A percentile compares a stretch with the other conserved stretches of the same genome.
phyloP scores from a whole-genome alignment of 2,797 vertebrate species.

The Moxostoma hubbsi region DNA sequence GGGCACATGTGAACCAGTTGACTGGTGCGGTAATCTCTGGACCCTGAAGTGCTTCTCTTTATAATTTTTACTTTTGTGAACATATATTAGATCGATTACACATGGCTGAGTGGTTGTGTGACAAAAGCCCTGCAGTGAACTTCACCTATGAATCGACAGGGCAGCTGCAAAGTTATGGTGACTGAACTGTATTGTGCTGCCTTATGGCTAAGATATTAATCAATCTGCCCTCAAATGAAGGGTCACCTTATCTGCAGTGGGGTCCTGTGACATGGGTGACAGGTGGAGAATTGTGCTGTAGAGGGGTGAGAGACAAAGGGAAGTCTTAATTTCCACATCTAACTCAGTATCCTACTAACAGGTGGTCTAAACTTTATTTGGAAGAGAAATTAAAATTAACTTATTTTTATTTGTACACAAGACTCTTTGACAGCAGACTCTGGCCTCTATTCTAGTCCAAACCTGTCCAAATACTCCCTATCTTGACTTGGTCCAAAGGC shows the following conservation, averaged over 20 bases:
- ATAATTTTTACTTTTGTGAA: constrained; percentile 48
- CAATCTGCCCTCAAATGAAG: constrained; percentile 55
- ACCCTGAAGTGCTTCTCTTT: constrained; percentile 71
- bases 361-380: constrained; percentile 41
- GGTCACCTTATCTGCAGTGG: constrained; percentile 64
- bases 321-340: constrained; percentile 29
- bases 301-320: constrained; percentile 53
- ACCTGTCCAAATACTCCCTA: constrained; percentile 78
- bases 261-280: constrained; percentile 63
- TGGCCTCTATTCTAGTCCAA: constrained; percentile 76
- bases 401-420: background rate
- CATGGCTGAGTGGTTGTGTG: constrained; percentile 80
- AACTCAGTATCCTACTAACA: constrained; percentile 49
- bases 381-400: background rate
- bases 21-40: constrained; percentile 76
- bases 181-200: constrained; percentile 65
- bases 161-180: constrained; percentile 70
- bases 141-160: constrained; percentile 65
- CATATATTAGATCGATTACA: constrained; percentile 78
- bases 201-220: constrained; percentile 64
- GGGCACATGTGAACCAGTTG: constrained; percentile 73
- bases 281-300: constrained; percentile 61
- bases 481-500: constrained; percentile 77
- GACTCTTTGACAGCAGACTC: constrained; percentile 64
- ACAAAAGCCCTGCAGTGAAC: constrained; percentile 74